Base-by-base conservation (phyloP, 1,140 invertebrate species). In the Sweltsa coloradensis region DNA sequence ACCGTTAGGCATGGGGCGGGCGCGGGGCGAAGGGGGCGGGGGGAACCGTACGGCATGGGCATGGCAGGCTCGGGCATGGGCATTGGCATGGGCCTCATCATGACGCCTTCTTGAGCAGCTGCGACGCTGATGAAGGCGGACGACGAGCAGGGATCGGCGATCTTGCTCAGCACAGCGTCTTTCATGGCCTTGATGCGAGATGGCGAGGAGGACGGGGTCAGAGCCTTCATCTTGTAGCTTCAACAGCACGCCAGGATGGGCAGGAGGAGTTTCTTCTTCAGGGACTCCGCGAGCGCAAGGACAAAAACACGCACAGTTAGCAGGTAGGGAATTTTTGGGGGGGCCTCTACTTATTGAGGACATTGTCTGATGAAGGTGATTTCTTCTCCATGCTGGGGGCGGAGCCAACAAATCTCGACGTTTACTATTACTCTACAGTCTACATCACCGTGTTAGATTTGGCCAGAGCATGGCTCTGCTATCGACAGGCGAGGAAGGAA, bases 161-260 rank as follows among this genome's bases (percentile, higher is more conserved):
- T 68, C 63, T 89, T 89, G 52, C 83, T 87, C 51, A 88, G 72
- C 26, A 89, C 74, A 14, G 88, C 65, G 54, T 85, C 85, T 65
- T 89, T 89, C 49, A 84, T 66, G 9, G 85, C 81, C 64, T 89
- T 89, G 40, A 88, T 62, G 47, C 83, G 79, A 77, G 49, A 88
- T 66, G 21, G 78, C 74, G 11, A 88, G 71, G 51, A 88, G 74
- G 51, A 89, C 84, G 11, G 85, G 85, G 75, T 83, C 84, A 18
- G 88, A 60, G 22, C 82, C 78, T 65, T 89, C 87, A 63, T 87
- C 67, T 64, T 88, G 88, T 54, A 89, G 60, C 61, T 89, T 89
- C 47, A 89, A 64, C 26, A 88, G 70, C 53, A 89, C n/a, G n/a
- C 64, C 41, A 88, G 62, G 34, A 87, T 69, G 3, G 85, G 85